phyloP scores from a whole-genome alignment of 2,888 invertebrate species.

The Nomada fucata region DNA sequence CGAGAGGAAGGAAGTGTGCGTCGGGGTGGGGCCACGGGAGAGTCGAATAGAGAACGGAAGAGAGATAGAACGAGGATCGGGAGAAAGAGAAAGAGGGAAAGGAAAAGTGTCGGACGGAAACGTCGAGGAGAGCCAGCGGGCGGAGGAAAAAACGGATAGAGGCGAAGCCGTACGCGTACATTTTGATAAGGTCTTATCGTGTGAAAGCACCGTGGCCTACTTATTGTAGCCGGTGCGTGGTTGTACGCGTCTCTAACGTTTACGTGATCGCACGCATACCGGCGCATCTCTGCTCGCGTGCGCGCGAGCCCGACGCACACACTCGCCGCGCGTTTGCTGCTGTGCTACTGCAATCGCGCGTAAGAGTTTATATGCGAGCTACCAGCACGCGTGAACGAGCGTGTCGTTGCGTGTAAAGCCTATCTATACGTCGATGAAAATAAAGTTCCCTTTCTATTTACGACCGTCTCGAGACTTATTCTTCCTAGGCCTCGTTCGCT shows the following conservation, averaged over 20 bases:
- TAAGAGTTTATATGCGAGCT: conserved; percentile 40
- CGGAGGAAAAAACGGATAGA: conserved; percentile 49
- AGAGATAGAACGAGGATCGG: neutral
- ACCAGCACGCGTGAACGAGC: conserved; percentile 47
- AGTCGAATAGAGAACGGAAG: neutral
- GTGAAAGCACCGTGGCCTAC: conserved; percentile 84
- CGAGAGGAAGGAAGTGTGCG: neutral
- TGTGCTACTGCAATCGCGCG: conserved; percentile 48
- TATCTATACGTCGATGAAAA: conserved; percentile 21
- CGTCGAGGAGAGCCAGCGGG: conserved; percentile 6
- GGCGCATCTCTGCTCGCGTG: neutral
- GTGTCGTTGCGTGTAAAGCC: conserved; percentile 15
- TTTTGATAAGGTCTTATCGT: conserved; percentile 82
- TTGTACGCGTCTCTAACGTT: conserved; percentile 62
- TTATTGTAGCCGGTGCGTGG: conserved; percentile 76
- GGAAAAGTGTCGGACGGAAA: conserved; percentile 37
- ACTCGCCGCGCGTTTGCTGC: conserved; percentile 14
- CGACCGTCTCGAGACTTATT: conserved; percentile 25
- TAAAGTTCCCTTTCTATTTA: conserved; percentile 42
- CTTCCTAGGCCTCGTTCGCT: neutral
- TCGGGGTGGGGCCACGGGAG: neutral
- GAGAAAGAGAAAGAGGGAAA: neutral
- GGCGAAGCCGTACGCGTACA: conserved; percentile 70
- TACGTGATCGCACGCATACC: conserved; percentile 55
- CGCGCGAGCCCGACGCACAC: neutral